phyloP scores from a whole-genome alignment of 1,140 invertebrate genomes.

The Dinoponera quadriceps region DNA sequence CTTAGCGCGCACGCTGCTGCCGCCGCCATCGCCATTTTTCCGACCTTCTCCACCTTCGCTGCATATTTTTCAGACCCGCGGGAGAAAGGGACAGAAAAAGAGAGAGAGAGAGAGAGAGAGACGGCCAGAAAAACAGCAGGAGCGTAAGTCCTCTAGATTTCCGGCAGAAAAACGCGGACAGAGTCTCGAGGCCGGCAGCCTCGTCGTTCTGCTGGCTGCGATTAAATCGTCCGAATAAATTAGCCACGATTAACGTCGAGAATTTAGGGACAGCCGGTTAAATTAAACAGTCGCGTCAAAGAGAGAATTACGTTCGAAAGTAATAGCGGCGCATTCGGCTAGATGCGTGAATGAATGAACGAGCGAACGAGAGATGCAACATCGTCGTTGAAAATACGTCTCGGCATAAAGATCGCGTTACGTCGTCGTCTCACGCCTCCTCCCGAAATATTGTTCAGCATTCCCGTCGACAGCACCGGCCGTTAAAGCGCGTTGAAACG shows the following conservation, averaged over 20 bases:
- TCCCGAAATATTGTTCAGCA: conserved; percentile 26
- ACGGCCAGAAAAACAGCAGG: conserved; percentile 32
- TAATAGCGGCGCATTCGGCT: neutral
- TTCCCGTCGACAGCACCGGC: neutral
- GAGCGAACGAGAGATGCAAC: neutral
- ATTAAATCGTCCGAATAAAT: conserved; percentile 55
- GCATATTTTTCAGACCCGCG: conserved; percentile 33
- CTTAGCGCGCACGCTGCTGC: conserved; percentile 11
- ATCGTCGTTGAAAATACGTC: neutral
- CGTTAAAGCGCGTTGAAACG: conserved; percentile 32
- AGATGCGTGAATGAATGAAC: neutral
- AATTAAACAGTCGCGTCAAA: conserved; percentile 21
- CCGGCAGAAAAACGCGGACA: conserved; percentile 38
- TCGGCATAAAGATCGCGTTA: conserved; percentile 1
- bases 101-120: neutral
- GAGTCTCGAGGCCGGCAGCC: conserved; percentile 23
- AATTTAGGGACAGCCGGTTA: conserved; percentile 23
- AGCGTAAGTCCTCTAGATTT: conserved; percentile 38
- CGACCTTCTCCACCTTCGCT: conserved; percentile 15
- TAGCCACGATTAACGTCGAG: conserved; percentile 24
- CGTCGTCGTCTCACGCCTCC: neutral
- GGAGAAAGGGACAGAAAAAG: conserved; percentile 35
- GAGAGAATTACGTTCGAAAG: neutral
- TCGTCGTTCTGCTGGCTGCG: neutral
- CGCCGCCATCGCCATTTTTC: neutral